Base-by-base conservation (phyloP, 2,888 invertebrate genomes). In the Dynastes hyllus region DNA sequence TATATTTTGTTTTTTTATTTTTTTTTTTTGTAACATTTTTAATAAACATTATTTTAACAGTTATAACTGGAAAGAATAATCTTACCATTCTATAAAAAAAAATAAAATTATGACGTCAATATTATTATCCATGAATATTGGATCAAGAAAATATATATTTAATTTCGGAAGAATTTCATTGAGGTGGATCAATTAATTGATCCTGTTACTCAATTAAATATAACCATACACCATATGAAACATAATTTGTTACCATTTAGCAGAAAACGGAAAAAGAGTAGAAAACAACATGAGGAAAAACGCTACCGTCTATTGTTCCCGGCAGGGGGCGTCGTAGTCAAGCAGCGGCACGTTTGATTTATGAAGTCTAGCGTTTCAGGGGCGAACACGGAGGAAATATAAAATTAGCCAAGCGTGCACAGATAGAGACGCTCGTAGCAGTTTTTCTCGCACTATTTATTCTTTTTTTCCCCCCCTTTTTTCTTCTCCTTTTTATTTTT, bases 341-440 rank as follows among this genome's bases (percentile, higher is more conserved):
- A 67, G 40, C 40, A 37, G 8, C 40, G 40, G 45, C 22, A 22
- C 40, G 32, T 40, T 67, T 67, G 66, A 67, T 67, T 67, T 67
- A 67, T 67, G 22, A 16, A 67, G 66, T 67, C 45, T 67, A 22
- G 22, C 45, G 66, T 40, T 40, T 67, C 40, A 22, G 40, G 40
- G 45, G 45, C n/a, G 37, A 40, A 50, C 11, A 37, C 37, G 16
- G 66, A 5, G 66, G 45, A 50, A 67, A 50, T 67, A 67, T 67
- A 67, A 67, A 67, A 67, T 67, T 67, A 67, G 66, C 40, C 66
- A 67, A 45, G 40, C 66, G 66, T 67, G 66, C 22, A 67, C 66
- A 67, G 66, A 67, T 67, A 67, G 8, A 45, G 8, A 45, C 45
- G 45, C 5, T 16, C 22, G 22, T 58, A 22, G 55, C 55, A 58